Base-by-base conservation (phyloP, 2,113 vertebrate species). In the Heterochromis multidens region DNA sequence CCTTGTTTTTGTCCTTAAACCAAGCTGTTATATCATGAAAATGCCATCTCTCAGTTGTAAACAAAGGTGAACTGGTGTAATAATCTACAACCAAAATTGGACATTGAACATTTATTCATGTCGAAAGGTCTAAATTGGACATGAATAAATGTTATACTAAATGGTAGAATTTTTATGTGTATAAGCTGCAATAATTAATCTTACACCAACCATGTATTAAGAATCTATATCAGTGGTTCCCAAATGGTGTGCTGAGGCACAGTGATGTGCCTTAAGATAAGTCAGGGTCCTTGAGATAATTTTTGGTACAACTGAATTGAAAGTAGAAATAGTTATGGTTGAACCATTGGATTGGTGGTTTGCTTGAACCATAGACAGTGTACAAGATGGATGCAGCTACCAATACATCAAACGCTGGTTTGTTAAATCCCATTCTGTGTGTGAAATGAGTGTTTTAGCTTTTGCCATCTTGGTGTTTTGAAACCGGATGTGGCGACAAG, bases 351-450 rank as follows among this genome's bases (percentile, higher is more conserved):
- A 6, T 52, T 27, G 14, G 37, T 46, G 23, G 23, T 46, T 46
- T 70, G 0, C 37, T 27, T 46, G 13, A 46, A 46, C 40, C 40
- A 12, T 13, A 70, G 25, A 27, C 19, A 49, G 40, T 25, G 43
- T 27, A 46, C 3, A 0, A 11, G 23, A 70, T 25, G 14, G 14
- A 10, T 27, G 23, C 23, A 6, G 14, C 37, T 67, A 43, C 14
- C 25, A 17, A 17, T 25, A 70, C 14, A 46, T 70, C 37, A 46
- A 27, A 10, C 11, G 5, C 11, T 67, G 16, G 37, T 70, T 46
- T 27, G 37, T 9, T 17, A 27, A 27, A 46, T 6, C 13, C 23
- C 0, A 1, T 11, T 27, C 17, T 70, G 65, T 46, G 0, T 40
- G 13, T 27, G 65, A 70, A 17, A 70, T 27, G 23, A 56, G 4